A percentile compares a stretch with the other conserved stretches of the same genome.
Conservation (phyloP, 2,113 vertebrate species). For the Argyrosomus japonicus region DNA sequence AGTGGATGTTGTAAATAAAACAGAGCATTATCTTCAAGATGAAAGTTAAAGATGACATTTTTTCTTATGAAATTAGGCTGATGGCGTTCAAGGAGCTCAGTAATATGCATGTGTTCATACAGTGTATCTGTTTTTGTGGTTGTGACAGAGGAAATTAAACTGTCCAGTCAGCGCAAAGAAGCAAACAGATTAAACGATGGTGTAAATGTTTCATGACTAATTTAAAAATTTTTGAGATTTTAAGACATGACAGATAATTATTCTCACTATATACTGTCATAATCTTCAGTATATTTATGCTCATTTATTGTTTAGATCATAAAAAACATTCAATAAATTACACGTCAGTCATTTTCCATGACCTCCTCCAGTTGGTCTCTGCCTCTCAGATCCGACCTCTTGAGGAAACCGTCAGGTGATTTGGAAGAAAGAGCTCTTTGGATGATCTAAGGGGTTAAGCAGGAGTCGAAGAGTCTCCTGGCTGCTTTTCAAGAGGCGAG, state of each 20-base stretch:
- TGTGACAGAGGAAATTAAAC: not conserved
- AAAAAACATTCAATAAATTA: not conserved
- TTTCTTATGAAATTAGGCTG: not conserved
- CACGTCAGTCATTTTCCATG: not conserved
- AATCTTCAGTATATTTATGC: not conserved
- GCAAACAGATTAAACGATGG: constrained; percentile 5
- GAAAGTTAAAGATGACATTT: not conserved
- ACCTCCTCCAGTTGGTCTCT: not conserved
- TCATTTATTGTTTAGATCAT: not conserved
- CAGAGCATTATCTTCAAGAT: not conserved
- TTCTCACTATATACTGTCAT: no score
- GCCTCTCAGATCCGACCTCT: constrained; percentile 8
- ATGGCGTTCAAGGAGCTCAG: not conserved
- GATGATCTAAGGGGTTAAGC: constrained; percentile 76
- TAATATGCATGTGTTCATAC: not conserved
- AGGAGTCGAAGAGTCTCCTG: constrained; percentile 76
- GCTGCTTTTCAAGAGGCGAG: constrained; percentile 78
- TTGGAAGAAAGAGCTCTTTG: constrained; percentile 42
- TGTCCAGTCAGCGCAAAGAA: not conserved
- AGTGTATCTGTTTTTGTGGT: not conserved
- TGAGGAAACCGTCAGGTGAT: constrained; percentile 52
- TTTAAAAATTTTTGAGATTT: not conserved
- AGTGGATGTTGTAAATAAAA: not conserved
- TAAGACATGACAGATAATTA: constrained; percentile 20
- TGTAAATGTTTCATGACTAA: constrained; percentile 1